Percentiles rank a stretch among this genome's conserved stretches.
phyloP scores from a whole-genome alignment of 2,888 invertebrate genomes.

The Artemia sinica region DNA sequence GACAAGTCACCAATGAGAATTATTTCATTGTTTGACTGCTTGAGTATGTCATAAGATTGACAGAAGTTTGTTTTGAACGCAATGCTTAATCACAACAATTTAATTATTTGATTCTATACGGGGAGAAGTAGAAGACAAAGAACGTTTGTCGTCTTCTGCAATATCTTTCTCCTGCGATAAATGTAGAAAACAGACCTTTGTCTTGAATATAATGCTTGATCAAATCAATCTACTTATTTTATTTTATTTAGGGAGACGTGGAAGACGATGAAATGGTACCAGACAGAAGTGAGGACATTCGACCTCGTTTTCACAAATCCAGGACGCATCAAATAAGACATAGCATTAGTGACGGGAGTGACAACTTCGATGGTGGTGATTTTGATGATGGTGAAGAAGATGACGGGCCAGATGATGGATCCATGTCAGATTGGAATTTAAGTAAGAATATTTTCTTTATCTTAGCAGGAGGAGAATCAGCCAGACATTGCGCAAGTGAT shows the following conservation, averaged over 20 bases:
- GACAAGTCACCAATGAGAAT: too few species aligned
- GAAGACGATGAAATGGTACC: slow-evolving; percentile 95
- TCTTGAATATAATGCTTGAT: not conserved
- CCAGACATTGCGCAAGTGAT: too few species aligned
- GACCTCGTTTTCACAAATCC: slow-evolving; percentile 87
- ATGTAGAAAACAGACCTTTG: not conserved
- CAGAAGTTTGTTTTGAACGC: too few species aligned
- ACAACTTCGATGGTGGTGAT: slow-evolving; percentile 33
- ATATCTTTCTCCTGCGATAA: not conserved
- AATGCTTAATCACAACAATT: too few species aligned
- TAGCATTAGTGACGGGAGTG: slow-evolving; percentile 33
- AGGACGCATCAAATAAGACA: slow-evolving; percentile 66
- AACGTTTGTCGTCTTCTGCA: not conserved
- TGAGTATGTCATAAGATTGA: too few species aligned
- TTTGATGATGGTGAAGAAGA: slow-evolving; percentile 41
- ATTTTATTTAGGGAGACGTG: slow-evolving; percentile 56
- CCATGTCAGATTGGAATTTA: slow-evolving; percentile 91
- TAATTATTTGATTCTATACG: too few species aligned
- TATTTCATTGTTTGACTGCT: too few species aligned
- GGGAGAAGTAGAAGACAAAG: not conserved
- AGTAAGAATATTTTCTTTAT: slow-evolving; percentile 32
- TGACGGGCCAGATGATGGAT: slow-evolving; percentile 64
- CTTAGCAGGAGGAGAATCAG: too few species aligned
- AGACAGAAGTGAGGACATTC: slow-evolving; percentile 89
- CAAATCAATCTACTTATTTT: slow-evolving; percentile 19